Evolutionary conservation across 2,797 vertebrate genomes (phyloP).

Genomic region (Enteromius unitaeniatus): DNA sequence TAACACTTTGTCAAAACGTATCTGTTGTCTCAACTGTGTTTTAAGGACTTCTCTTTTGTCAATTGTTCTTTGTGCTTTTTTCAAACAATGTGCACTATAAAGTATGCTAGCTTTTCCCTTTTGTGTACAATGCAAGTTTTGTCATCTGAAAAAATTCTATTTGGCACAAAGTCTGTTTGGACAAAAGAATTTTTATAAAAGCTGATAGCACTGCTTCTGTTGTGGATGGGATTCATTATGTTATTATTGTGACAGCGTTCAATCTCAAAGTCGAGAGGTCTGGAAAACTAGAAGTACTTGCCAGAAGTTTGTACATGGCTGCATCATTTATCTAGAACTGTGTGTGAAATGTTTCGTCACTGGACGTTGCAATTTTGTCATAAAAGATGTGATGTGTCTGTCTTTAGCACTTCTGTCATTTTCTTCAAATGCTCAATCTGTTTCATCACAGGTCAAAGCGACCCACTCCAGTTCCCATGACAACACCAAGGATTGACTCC

Average conservation of each 20-base stretch:
- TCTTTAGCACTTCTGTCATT: not conserved
- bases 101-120: not conserved
- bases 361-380: not conserved
- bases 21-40: not conserved
- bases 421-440: constrained; percentile 4
- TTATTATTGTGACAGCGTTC: constrained; percentile 14
- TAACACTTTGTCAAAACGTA: not conserved
- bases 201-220: not conserved
- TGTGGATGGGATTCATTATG: constrained; percentile 1
- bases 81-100: not conserved
- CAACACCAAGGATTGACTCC: constrained; percentile 81
- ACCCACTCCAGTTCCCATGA: constrained; percentile 75
- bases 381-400: not conserved
- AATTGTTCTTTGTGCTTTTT: not conserved
- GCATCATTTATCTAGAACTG: not conserved
- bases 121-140: not conserved
- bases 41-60: not conserved
- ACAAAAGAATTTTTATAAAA: constrained; percentile 19
- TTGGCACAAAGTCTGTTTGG: constrained; percentile 11
- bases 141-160: constrained; percentile 23
- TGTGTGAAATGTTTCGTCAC: not conserved
- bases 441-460: constrained; percentile 85
- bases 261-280: constrained; percentile 15
- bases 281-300: not conserved
- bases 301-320: not conserved